Conservation (phyloP, 2,888 invertebrate species). For the Pardosa pseudoannulata region DNA sequence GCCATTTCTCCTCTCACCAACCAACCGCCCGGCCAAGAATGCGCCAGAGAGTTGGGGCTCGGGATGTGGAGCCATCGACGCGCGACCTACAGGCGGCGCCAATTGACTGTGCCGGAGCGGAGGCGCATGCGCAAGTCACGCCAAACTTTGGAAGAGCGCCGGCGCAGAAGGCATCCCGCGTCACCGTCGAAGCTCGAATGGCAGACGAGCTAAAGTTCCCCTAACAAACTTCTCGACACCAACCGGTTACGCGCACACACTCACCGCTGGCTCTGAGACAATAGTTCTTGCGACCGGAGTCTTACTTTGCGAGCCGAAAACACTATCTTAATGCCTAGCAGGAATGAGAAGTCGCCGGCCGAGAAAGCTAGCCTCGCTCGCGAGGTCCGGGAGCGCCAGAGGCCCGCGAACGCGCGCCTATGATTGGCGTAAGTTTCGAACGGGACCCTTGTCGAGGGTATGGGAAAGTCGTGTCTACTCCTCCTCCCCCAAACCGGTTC, state of each 20-base stretch:
- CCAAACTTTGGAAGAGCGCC: conserved; percentile 6
- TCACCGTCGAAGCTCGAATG: conserved; percentile 9
- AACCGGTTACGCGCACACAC: not conserved
- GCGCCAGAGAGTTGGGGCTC: conserved; percentile 34
- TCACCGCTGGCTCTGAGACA: conserved; percentile 24
- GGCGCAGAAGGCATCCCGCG: conserved; percentile 22
- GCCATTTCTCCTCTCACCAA: conserved; percentile 48
- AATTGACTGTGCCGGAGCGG: not conserved
- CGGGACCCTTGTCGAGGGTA: conserved; percentile 71
- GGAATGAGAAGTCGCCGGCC: conserved; percentile 19
- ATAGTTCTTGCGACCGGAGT: conserved; percentile 43
- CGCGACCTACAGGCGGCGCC: conserved; percentile 39
- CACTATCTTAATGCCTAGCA: conserved; percentile 28
- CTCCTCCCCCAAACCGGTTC: conserved; percentile 72
- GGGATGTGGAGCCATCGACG: conserved; percentile 31
- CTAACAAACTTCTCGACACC: not conserved
- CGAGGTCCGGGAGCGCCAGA: conserved; percentile 42
- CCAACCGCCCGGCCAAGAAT: conserved; percentile 61
- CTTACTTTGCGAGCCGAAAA: conserved; percentile 18
- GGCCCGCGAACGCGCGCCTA: conserved; percentile 51
- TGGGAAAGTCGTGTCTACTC: conserved; percentile 72
- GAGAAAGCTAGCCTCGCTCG: conserved; percentile 55
- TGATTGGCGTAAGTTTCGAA: conserved; percentile 64
- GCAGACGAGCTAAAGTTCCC: conserved; percentile 2
- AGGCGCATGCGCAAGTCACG: conserved; percentile 35